A percentile compares a stretch with the other conserved stretches of the same genome.
These are phyloP conservation scores for Holocentrus rufus DNA, from an alignment of 2,797 vertebrate genomes.

Conservation along the genomic window DNA sequence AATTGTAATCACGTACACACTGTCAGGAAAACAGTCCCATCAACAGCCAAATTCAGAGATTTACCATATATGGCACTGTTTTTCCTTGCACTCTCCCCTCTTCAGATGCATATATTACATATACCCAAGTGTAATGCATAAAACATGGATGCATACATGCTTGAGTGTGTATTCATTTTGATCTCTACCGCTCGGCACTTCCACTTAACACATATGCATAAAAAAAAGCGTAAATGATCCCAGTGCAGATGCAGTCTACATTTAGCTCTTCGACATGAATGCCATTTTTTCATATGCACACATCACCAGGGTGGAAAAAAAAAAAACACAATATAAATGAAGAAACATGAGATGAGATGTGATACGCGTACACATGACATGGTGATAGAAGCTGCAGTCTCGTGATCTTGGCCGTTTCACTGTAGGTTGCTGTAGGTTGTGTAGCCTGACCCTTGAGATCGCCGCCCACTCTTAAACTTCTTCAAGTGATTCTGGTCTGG, in stretches of 20 bases:
- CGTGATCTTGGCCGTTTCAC: no score
- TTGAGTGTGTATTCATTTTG: conserved; percentile 9
- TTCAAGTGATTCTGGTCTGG: no score
- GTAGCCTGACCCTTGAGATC: no score
- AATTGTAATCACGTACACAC: conserved; percentile 4
- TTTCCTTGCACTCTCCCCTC: neutral
- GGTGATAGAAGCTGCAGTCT: no score
- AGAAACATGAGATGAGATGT: neutral
- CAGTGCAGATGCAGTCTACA: neutral
- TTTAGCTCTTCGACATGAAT: neutral
- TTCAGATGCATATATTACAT: conserved; percentile 18
- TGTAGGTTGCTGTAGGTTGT: no score
- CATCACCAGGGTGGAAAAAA: neutral
- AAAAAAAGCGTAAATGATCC: conserved; percentile 11
- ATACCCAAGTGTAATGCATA: conserved; percentile 16
- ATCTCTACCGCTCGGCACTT: neutral
- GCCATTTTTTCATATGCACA: neutral
- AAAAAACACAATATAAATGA: neutral
- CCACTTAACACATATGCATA: conserved; percentile 11
- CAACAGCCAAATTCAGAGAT: neutral
- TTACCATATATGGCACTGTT: neutral
- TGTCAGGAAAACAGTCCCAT: neutral
- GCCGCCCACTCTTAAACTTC: no score
- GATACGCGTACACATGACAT: no score
- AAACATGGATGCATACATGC: conserved; percentile 23